Evolutionary conservation across 2,797 vertebrate species (phyloP), one percentile per base, ranked within the genome.

Genomic region (Helicolenus hilgendorfi): DNA sequence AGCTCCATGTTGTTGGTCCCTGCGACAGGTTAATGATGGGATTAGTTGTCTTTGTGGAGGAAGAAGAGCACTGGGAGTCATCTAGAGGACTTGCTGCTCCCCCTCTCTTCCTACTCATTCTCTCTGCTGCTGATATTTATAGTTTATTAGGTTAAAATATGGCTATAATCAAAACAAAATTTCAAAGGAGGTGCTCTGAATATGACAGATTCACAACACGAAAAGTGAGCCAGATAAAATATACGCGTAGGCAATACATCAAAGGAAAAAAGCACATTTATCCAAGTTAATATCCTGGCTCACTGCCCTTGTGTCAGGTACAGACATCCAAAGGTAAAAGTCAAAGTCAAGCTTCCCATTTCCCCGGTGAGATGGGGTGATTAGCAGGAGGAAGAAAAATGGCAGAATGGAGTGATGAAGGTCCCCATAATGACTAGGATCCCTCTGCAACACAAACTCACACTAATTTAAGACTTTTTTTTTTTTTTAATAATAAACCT

Each of bases 331-430:
- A 85, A 95, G 93, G 92, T 91, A 95, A 84, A 91, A 95, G 91
- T 92, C 93, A 95, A 93, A 92, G 94, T 95, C 93, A 94, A 90
- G 89, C 88, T 80, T 88, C 89, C 83, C 89, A 92, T 94, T 91
- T 93, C 84, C 84, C 82, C 14, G 45, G 20, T 81, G 86, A 91
- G 77, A 93, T 86, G 78, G 77, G 73, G 36, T 91, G 90, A 93
- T 95, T 94, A 94, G 89, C 59, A 86, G 45, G 56, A 36, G 65
- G 92, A 90, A 83, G 77, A 90, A 87, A 75, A 89, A 91, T 79
- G 81, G 81, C 72, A 76, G 73, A 81, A 82, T 59, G 67, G 77
- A 76, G 64, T 53, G 67, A 69, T 79, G 77, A 74, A 77, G 82
- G 74, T 31, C 15, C 14, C 15, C 13, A 29, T 85, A 68, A 86